Conservation (phyloP, 2,797 vertebrate species). For the Anguilla obscura region DNA sequence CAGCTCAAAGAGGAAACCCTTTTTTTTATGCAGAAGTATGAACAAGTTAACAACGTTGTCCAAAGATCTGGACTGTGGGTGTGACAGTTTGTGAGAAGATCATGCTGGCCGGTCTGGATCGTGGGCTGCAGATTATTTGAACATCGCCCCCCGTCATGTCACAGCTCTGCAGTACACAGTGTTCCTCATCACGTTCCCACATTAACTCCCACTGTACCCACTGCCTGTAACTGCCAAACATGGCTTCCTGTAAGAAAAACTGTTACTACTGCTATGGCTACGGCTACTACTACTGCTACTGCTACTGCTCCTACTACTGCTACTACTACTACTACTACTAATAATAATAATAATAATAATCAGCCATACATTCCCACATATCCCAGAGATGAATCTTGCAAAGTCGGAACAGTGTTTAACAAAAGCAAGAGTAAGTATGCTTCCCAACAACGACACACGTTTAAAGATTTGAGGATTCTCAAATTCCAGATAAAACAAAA, state of each 20-base stretch:
- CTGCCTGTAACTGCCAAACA: background rate
- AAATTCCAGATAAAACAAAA: background rate
- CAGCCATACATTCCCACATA: background rate
- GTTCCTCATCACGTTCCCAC: background rate
- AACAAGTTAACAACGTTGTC: background rate
- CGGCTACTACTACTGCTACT: background rate
- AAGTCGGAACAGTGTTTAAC: background rate
- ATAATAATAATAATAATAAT: background rate
- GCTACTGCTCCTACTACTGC: background rate
- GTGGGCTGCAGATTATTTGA: constrained; percentile 9
- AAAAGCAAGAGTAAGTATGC: background rate
- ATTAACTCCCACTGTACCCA: background rate
- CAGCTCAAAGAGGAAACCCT: background rate
- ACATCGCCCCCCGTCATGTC: background rate
- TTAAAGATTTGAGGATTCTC: background rate
- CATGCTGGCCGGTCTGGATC: background rate
- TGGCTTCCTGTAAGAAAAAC: background rate
- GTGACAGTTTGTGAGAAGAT: background rate
- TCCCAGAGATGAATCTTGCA: background rate
- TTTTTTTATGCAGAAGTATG: background rate
- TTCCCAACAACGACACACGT: too few relatives aligned
- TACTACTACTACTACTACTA: background rate
- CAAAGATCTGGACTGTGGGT: background rate
- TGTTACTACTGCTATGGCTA: background rate
- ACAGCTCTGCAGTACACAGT: constrained; percentile 14